Base-by-base conservation (phyloP, 2,888 invertebrate species). In the Congeria kusceri region DNA sequence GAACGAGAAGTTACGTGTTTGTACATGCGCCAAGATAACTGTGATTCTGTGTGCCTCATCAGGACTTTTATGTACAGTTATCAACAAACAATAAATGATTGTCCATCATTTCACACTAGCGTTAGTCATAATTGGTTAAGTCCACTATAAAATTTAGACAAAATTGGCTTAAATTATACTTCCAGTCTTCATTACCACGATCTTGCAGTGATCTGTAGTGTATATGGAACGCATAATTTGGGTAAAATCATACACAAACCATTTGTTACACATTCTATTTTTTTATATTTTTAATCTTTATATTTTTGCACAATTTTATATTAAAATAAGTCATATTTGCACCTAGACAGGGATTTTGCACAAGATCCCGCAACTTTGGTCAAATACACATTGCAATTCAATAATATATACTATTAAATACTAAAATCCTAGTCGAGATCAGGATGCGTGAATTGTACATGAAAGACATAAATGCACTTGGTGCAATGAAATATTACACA, bases 391-490 rank as follows among this genome's bases (percentile, higher is more conserved):
- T 78, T 77, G 62, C 72, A 73, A 81, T 79, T 78, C 75, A 86
- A 66, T 76, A 73, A 78, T 68, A 83, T 71, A 75, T 77, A 39
- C 39, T 39, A 79, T 70, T 73, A 70, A 75, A 71, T 75, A 80
- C 69, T 80, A 79, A 84, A 62, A 13, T 77, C 77, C 77, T 61
- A 77, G 77, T 71, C 74, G 87, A 87, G 87, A 87, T 87, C 87
- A 87, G 75, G 75, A 82, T 77, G 84, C 72, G 73, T 79, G 68
- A 82, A 74, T 75, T 64, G 77, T 62, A 74, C 64, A 76, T 87
- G 86, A 86, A 85, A 87, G 86, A 87, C 87, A 80, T 76, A 71
- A 70, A 68, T 80, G 80, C 83, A 72, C 58, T 63, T 39, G 3
- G 59, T 71, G 71, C 77, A 64, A 59, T 58, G 44, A 46, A 61